Percentiles rank a stretch among this genome's conserved stretches.
These are phyloP conservation scores for Hirundichthys speculiger DNA, from an alignment of 2,113 vertebrate species.

Conservation along the genomic window DNA sequence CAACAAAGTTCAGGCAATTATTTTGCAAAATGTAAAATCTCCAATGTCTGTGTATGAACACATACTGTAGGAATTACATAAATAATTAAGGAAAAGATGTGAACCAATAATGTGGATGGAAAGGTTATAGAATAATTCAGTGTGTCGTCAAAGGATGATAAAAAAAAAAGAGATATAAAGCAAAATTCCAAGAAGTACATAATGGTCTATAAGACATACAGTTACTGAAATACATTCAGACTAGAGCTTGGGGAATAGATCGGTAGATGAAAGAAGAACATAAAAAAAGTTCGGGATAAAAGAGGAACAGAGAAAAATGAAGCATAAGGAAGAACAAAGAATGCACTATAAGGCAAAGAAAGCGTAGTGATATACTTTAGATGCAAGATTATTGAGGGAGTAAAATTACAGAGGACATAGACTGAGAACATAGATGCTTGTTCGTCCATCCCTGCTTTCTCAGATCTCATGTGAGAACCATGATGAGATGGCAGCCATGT, in stretches of 20 bases:
- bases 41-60: not conserved
- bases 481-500: slow-evolving; percentile 73
- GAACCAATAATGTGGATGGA: not conserved
- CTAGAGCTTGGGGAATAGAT: not conserved
- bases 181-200: slow-evolving; percentile 1
- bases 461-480: slow-evolving; percentile 74
- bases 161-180: not conserved
- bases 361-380: slow-evolving; percentile 26
- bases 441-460: slow-evolving; percentile 29
- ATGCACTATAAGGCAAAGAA: slow-evolving; percentile 26
- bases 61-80: not conserved
- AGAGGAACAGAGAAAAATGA: not conserved
- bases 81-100: not conserved
- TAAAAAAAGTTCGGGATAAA: slow-evolving; percentile 21
- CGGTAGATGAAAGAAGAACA: slow-evolving; percentile 20
- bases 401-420: slow-evolving; percentile 53
- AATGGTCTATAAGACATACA: not conserved
- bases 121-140: slow-evolving; percentile 9
- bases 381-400: slow-evolving; percentile 40
- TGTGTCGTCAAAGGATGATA: not conserved
- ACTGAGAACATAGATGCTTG: slow-evolving; percentile 35
- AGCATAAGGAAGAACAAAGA: slow-evolving; percentile 2
- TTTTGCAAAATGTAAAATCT: not conserved
- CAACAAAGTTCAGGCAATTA: not conserved
- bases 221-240: slow-evolving; percentile 19